Evolutionary conservation across 2,888 invertebrate genomes (phyloP).

Genomic region (Protonemura montana): DNA sequence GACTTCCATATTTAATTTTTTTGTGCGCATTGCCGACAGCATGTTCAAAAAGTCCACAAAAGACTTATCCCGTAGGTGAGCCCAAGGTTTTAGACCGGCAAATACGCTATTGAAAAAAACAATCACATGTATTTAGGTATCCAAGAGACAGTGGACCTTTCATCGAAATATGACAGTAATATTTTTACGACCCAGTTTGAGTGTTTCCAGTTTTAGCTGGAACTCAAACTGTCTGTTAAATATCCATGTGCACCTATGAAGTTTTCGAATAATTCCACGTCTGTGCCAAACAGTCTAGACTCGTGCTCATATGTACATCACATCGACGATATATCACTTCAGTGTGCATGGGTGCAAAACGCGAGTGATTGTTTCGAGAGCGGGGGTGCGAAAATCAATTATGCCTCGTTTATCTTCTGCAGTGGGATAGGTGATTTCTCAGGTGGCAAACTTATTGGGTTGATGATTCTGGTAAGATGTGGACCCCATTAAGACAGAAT

Average conservation of each 20-base stretch:
- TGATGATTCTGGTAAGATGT: not conserved
- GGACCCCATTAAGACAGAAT: not conserved
- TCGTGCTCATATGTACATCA: not conserved
- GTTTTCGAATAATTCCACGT: not conserved
- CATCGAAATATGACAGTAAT: too few relatives aligned
- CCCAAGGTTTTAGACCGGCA: not conserved
- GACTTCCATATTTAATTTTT: not conserved
- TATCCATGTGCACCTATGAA: not conserved
- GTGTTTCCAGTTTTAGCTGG: too few relatives aligned
- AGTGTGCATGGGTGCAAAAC: slow-evolving; percentile 21
- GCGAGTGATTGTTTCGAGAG: slow-evolving; percentile 1
- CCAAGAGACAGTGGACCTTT: not conserved
- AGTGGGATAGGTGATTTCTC: not conserved
- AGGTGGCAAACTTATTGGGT: not conserved
- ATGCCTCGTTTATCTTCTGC: not conserved
- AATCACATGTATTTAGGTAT: not conserved
- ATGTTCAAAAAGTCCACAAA: not conserved
- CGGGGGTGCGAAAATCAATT: slow-evolving; percentile 1
- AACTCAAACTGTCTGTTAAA: too few relatives aligned
- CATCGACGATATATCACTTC: not conserved
- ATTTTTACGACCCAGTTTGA: too few relatives aligned
- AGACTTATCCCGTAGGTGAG: not conserved
- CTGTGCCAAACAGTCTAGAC: not conserved
- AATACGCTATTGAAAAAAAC: not conserved
- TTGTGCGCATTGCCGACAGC: not conserved